These are phyloP conservation scores for Nymphalis urticae DNA, from an alignment of 2,888 invertebrate species.

Conservation along the genomic window DNA sequence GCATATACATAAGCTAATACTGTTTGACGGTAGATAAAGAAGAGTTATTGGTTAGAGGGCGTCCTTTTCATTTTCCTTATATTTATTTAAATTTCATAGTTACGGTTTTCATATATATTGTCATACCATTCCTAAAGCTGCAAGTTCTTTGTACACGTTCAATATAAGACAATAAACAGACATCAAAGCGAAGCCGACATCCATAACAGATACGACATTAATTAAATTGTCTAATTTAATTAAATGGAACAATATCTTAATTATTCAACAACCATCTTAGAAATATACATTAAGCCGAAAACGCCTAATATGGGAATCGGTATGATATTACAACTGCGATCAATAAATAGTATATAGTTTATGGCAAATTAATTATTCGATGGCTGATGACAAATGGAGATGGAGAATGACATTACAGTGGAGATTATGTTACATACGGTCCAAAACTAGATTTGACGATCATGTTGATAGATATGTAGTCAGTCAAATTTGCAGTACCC, in stretches of 20 bases:
- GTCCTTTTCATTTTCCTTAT: no score
- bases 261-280: constrained; percentile 56
- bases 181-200: constrained; percentile 51
- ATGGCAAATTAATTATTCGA: no score
- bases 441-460: no score
- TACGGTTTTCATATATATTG: neutral
- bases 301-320: constrained; percentile 20
- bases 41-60: no score
- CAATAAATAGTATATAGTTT: neutral
- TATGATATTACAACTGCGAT: neutral
- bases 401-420: no score
- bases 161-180: constrained; percentile 7
- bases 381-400: no score
- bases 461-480: no score
- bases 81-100: no score
- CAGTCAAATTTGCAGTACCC: no score
- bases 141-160: neutral
- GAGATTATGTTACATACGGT: no score
- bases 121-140: neutral
- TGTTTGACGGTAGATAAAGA: no score
- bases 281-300: constrained; percentile 22
- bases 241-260: constrained; percentile 65
- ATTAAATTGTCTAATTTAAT: constrained; percentile 58
- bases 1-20: no score
- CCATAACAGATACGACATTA: constrained; percentile 47